Conservation (phyloP, 2,888 invertebrate species). For the Temnothorax unifasciatus region DNA sequence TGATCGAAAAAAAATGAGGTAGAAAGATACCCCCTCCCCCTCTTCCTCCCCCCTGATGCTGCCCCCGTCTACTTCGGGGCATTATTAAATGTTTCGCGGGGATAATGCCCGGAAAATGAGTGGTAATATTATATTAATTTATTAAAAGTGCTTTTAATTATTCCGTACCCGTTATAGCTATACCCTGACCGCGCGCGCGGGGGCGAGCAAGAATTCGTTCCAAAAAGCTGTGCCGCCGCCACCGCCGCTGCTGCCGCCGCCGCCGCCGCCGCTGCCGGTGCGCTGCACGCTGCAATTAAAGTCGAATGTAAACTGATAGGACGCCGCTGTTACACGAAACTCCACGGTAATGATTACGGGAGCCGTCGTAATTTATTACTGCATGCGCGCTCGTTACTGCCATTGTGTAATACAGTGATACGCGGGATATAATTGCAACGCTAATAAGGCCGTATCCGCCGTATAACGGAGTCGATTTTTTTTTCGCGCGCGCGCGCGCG, state of each 20-base stretch:
- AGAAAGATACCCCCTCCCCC: not conserved
- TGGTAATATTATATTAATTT: constrained; percentile 66
- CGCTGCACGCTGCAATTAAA: constrained; percentile 72
- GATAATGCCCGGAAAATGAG: constrained; percentile 51
- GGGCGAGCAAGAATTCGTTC: constrained; percentile 40
- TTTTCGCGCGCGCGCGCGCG: not conserved
- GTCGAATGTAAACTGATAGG: constrained; percentile 78
- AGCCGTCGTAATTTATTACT: constrained; percentile 77
- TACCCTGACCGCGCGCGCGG: constrained; percentile 47
- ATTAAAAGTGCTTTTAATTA: constrained; percentile 72
- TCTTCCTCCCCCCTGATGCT: not conserved
- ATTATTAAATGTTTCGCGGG: constrained; percentile 49
- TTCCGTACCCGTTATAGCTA: constrained; percentile 65
- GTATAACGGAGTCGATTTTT: not conserved
- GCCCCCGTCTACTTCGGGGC: constrained; percentile 29
- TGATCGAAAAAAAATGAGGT: constrained; percentile 49
- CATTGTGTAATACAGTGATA: constrained; percentile 75
- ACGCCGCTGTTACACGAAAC: constrained; percentile 75
- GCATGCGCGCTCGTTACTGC: constrained; percentile 73
- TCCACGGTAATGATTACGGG: constrained; percentile 76
- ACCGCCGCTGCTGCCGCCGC: constrained; percentile 20
- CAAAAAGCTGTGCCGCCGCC: constrained; percentile 60
- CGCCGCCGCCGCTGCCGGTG: constrained; percentile 20
- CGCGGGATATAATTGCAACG: constrained; percentile 70
- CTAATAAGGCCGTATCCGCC: constrained; percentile 67